Evolutionary conservation across 2,888 invertebrate genomes (phyloP), one percentile per base, ranked within the genome.

Genomic region (Dromius quadrimaculatus): DNA sequence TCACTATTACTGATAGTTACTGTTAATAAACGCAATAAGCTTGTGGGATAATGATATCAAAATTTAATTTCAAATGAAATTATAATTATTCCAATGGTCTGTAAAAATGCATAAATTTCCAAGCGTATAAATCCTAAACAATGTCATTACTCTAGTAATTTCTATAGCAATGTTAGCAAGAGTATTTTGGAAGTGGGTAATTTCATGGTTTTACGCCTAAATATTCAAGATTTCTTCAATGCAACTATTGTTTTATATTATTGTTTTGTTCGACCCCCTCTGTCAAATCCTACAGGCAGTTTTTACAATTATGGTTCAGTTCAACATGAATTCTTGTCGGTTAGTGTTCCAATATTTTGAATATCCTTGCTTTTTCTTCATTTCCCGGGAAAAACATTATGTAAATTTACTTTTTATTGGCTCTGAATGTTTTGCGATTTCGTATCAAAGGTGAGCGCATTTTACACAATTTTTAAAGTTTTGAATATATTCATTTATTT

Each of bases 241-340:
- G 22, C 62, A 23, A 13, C 13, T 22, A 62, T 62, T 62, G 62
- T 62, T 62, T 15, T 23, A 36, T 34, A 19, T 8, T 15, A 8
- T 23, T 13, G 41, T 62, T 62, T 62, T 62, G 62, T 41, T 62
- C 38, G 22, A 41, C 62, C 41, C 62, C 41, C 20, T 62, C 41
- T 41, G 62, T 28, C 8, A 15, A 19, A 28, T 41, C 50, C 28
- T 54, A 54, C 28, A 15, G 50, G 28, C 15, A 28, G 23, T 54
- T 13, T 54, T 3, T n/a, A 23, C 15, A 23, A 54, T 54, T 54
- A 23, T 28, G 28, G 28, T 15, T 54, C 28, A 54, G 50, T 54
- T 23, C 19, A 17, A 23, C 50, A 17, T 54, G 50, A 15, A 54
- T 2, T 41, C 50, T 28, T 54, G 19, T 13, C 9, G 28, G 15